phyloP scores from a whole-genome alignment of 2,797 vertebrate species.

The Typhlichthys subterraneus region DNA sequence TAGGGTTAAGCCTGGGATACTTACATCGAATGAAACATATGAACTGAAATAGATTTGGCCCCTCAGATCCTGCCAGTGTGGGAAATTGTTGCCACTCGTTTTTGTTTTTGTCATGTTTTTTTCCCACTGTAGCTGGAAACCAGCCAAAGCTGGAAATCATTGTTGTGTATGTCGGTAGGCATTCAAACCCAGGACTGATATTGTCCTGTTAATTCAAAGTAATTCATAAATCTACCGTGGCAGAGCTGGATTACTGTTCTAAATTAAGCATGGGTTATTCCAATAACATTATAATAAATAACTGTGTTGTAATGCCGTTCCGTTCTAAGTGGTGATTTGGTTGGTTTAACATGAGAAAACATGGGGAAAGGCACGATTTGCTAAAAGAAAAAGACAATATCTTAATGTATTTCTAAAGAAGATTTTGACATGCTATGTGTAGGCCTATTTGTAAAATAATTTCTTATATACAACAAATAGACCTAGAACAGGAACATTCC shows the following conservation, averaged over 20 bases:
- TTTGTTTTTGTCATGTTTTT: background rate
- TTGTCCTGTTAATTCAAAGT: background rate
- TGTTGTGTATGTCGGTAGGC: background rate
- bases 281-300: too few species aligned
- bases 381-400: too few species aligned
- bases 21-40: constrained; percentile 21
- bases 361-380: too few species aligned
- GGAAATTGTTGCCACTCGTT: background rate
- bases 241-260: background rate
- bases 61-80: background rate
- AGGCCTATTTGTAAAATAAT: too few species aligned
- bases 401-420: too few species aligned
- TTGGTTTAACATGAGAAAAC: too few species aligned
- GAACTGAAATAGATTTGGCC: constrained; percentile 19
- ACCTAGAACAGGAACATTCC: too few species aligned
- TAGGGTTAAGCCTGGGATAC: constrained; percentile 15
- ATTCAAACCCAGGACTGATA: background rate
- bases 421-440: too few species aligned
- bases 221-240: background rate
- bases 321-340: too few species aligned
- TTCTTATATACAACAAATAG: too few species aligned
- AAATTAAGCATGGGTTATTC: too few species aligned
- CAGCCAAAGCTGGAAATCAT: background rate
- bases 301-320: too few species aligned
- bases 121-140: background rate